Evolutionary conservation across 2,113 vertebrate species (phyloP), one percentile per base, ranked within the genome.

Genomic region (Serilophus lunatus): DNA sequence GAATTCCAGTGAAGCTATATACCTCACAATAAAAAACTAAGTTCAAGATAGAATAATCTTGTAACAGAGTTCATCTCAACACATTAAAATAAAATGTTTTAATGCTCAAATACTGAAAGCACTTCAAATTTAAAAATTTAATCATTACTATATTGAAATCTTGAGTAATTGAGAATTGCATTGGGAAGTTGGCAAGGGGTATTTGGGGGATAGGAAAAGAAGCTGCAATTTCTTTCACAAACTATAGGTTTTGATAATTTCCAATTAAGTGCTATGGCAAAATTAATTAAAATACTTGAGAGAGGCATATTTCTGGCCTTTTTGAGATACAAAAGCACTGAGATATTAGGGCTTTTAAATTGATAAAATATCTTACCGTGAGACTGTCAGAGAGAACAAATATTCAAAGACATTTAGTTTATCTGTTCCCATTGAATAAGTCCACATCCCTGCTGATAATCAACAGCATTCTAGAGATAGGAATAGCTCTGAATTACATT

Each of bases 391-490:
- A 66, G 33, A 82, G 14, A 50, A 65, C 3, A 79, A 90, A 64
- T 78, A 56, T 44, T 80, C 29, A 42, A 92, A 80, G 44, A 80
- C 6, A 74, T 76, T 85, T 69, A 59, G 15, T 85, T 85, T 64
- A 2, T 77, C 45, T 81, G 26, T n/a, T 87, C 36, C 25, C 18
- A 19, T 5, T 82, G 44, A 80, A 40, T 51, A 44, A 22, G 4
- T 77, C 20, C 63, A 83, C 13, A 29, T 40, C 38, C 28, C 12
- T 83, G 54, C 47, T 36, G 47, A 69, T 50, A 60, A 75, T 3
- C 33, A 88, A 29, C 22, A 91, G 28, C 33, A 31, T 90, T 90
- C 93, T 86, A 94, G 93, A 95, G 17, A 93, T 42, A 93, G 56
- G 26, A 90, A 8, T 47, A 63, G 8, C 68, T 86, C 66, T 69